phyloP scores from a whole-genome alignment of 2,113 vertebrate species.

The Malurus melanocephalus region DNA sequence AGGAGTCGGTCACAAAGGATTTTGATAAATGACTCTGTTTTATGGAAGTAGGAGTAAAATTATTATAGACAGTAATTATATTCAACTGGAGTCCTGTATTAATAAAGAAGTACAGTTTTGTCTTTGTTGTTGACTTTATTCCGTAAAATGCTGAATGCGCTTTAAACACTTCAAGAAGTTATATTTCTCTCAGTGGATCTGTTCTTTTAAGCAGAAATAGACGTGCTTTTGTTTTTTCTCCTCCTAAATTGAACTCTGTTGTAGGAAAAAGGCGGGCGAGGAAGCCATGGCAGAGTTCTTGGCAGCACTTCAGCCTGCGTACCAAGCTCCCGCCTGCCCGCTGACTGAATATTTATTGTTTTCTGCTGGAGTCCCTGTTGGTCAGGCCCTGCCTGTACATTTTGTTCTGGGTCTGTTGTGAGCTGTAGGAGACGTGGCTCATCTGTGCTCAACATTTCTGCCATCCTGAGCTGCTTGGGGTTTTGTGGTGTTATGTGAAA shows the following conservation, averaged over 20 bases:
- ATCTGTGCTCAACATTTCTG: neutral
- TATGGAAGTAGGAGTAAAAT: neutral
- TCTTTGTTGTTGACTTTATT: neutral
- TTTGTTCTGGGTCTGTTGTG: neutral
- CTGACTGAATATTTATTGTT: slow-evolving; percentile 1
- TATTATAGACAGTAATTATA: neutral
- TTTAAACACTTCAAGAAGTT: neutral
- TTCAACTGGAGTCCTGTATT: neutral
- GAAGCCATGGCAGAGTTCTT: neutral
- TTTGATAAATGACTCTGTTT: neutral
- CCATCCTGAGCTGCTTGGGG: rapidly evolving
- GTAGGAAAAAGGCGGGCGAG: neutral
- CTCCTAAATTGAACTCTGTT: neutral
- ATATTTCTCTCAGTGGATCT: neutral
- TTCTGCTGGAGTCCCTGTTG: neutral
- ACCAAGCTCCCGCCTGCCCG: neutral
- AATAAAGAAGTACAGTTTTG: neutral
- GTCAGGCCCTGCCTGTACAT: slow-evolving; percentile 6
- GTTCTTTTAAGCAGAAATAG: neutral
- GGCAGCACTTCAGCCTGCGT: neutral
- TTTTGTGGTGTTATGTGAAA: rapidly evolving
- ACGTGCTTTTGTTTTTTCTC: neutral
- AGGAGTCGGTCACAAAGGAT: neutral
- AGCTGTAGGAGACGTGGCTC: neutral
- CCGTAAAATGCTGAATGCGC: neutral